These are phyloP conservation scores for Fregata magnificens DNA, from an alignment of 2,113 vertebrate genomes.

Conservation along the genomic window DNA sequence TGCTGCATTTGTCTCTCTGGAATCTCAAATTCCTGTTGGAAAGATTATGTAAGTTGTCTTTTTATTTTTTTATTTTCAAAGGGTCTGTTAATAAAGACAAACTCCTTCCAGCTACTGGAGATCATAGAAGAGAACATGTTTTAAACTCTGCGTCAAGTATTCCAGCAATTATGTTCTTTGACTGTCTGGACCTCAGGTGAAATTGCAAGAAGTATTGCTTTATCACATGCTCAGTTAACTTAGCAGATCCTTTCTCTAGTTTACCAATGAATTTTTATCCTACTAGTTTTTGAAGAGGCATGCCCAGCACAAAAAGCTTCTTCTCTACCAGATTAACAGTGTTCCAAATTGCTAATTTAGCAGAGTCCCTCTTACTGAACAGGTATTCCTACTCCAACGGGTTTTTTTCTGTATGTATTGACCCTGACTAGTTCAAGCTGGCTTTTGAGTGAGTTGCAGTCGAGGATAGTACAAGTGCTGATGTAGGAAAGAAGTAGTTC, in stretches of 20 bases:
- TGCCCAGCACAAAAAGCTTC: not conserved
- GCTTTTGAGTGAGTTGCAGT: not conserved
- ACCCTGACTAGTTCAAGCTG: not conserved
- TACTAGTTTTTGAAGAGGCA: not conserved
- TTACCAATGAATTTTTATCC: not conserved
- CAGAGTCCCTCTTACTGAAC: not conserved
- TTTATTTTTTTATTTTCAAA: not conserved
- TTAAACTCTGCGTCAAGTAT: not conserved
- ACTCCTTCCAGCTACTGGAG: not conserved
- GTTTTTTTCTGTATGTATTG: not conserved
- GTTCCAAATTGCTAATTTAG: not conserved
- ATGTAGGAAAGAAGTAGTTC: not conserved
- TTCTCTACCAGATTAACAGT: not conserved
- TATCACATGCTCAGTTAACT: not conserved
- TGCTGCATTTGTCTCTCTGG: not conserved
- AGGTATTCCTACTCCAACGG: not conserved
- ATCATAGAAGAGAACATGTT: not conserved
- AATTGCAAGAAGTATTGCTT: not conserved
- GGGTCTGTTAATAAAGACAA: not conserved
- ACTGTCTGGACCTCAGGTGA: not conserved
- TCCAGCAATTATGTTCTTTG: not conserved
- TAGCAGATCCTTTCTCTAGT: not conserved
- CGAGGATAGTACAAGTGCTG: not conserved
- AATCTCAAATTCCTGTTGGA: not conserved
- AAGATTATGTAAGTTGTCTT: not conserved